Base-by-base conservation (phyloP, 1,140 invertebrate species). In the Tribolium castaneum region DNA sequence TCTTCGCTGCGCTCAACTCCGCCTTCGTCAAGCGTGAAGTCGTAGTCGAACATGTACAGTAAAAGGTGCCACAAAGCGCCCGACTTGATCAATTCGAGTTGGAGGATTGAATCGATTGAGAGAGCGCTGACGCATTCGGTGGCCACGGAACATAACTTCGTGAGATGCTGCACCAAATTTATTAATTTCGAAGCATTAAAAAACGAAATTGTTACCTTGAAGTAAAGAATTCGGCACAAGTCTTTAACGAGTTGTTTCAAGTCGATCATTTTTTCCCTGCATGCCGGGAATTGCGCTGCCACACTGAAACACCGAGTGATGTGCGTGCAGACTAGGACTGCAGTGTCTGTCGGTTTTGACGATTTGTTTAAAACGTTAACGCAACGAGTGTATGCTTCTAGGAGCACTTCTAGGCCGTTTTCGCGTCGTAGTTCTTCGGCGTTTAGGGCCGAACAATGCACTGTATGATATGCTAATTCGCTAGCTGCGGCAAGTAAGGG, bases 1-100 rank as follows among this genome's bases (percentile, higher is more conserved):
- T 95, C 93, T 85, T 95, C 93, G 80, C 90, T 92, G 76, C 93
- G 90, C 85, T 97, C 94, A 10, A 99, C 95, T 0, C 98, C 98
- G 73, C 97, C 96, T 89, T 99, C 98, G 75, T 99, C 96, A 75
- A 99, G 88, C 0, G 99, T 99, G 86, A 95, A 99, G 89, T 99
- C 99, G 86, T 99, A 99, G 52, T 94, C 93, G 86, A 99, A 98
- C 84, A 97, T 92, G 82, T 96, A 96, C 0, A 95, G 90, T 62
- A 99, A 86, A 22, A 99, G 87, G 84, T 98, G 96, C 95, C 97
- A 99, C 0, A 99, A 85, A 0, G 95, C 95, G 6, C 98, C 98
- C 4, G 96, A 93, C 84, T 98, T 92, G n/a, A 98, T 91, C 16
- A 99, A 87, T 85, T 95, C 93, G 84, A 94, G 94, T 87, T 99